phyloP scores from a whole-genome alignment of 2,797 vertebrate species.

The Myotis myotis region DNA sequence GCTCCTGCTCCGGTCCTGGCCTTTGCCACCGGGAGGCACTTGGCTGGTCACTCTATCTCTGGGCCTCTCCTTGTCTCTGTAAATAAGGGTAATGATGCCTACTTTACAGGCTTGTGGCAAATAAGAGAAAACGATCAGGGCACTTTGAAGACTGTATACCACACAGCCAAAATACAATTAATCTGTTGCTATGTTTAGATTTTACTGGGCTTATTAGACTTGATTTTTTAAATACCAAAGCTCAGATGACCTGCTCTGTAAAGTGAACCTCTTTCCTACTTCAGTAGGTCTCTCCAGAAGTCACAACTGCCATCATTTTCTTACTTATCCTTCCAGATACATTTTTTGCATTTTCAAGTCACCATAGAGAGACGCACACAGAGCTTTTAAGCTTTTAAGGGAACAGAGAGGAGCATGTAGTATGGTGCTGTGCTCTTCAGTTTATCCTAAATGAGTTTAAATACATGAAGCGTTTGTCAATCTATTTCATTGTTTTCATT shows the following conservation, averaged over 20 bases:
- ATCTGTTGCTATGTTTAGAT: constrained; percentile 10
- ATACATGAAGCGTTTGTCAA: background rate
- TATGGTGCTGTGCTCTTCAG: background rate
- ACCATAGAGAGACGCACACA: background rate
- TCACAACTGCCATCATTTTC: background rate
- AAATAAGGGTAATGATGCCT: background rate
- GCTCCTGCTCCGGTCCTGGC: background rate
- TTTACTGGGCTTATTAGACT: background rate
- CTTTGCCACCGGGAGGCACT: background rate
- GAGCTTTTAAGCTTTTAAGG: background rate
- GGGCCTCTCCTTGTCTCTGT: background rate
- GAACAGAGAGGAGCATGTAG: background rate
- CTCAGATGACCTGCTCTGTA: background rate
- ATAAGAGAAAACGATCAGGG: background rate
- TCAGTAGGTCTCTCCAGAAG: background rate
- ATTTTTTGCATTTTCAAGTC: background rate
- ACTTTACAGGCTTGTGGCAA: background rate
- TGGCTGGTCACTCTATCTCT: background rate
- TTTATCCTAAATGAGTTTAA: background rate
- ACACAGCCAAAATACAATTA: background rate
- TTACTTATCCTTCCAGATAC: background rate
- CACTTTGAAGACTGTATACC: background rate
- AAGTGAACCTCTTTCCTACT: background rate
- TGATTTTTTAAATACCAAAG: constrained; percentile 1
- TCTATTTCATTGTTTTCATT: background rate